Percentiles rank a stretch among this genome's conserved stretches.
These are phyloP conservation scores for Harpalus rubripes DNA, from an alignment of 2,888 invertebrate genomes.

Conservation along the genomic window DNA sequence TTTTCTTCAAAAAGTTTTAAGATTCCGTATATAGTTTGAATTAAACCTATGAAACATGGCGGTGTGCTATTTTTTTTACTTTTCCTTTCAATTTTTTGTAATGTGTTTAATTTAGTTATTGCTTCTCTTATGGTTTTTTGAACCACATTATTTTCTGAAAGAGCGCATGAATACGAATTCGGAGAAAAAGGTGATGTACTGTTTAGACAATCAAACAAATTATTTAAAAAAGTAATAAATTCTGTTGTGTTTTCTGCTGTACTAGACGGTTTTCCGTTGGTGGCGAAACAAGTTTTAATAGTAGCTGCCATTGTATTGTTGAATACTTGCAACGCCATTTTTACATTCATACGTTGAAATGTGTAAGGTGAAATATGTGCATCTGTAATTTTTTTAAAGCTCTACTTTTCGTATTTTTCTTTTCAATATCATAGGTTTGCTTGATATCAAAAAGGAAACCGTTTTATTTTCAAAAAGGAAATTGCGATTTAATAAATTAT, in stretches of 20 bases:
- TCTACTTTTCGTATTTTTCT: conserved; percentile 38
- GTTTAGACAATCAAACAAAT: too few species aligned
- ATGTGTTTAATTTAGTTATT: not conserved
- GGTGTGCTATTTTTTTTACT: conserved; percentile 44
- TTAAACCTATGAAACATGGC: conserved; percentile 58
- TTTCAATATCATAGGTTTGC: conserved; percentile 29
- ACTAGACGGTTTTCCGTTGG: too few species aligned
- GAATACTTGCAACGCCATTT: too few species aligned
- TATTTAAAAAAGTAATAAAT: too few species aligned
- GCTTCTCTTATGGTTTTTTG: conserved; percentile 27
- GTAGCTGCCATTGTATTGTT: too few species aligned
- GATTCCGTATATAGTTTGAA: too few species aligned
- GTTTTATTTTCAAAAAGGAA: too few species aligned
- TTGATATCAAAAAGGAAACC: conserved; percentile 30
- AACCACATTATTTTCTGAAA: too few species aligned
- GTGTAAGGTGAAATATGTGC: conserved; percentile 42
- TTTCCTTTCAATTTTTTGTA: conserved; percentile 46
- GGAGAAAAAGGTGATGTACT: too few species aligned
- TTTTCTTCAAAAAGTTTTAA: too few species aligned
- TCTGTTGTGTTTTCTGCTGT: conserved; percentile 28
- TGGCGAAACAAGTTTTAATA: conserved; percentile 46
- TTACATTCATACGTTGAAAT: too few species aligned
- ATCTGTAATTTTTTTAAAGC: conserved; percentile 36
- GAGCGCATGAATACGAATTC: too few species aligned
- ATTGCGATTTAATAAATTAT: conserved; percentile 15